Base-by-base conservation (phyloP, 2,113 vertebrate species). In the Morone chrysops region DNA sequence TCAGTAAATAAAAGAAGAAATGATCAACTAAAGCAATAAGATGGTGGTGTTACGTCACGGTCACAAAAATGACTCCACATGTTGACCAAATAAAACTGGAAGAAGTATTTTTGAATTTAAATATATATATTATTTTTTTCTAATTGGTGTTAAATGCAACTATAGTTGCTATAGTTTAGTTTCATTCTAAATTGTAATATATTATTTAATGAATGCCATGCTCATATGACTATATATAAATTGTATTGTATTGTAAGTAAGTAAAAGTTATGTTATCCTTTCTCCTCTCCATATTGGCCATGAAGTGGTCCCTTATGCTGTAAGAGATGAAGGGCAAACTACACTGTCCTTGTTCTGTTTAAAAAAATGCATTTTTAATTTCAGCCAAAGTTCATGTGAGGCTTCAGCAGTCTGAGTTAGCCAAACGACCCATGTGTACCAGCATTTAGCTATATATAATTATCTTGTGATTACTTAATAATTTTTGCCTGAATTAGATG, bases 381-480 rank as follows among this genome's bases (percentile, higher is more conserved):
- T 70, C 47, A 43, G 25, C 25, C 48, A 57, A 38, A 56, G 8
- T n/a, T n/a, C 65, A 75, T 62, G 31, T 16, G n/a, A 71, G 50
- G 25, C n/a, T 67, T 53, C 38, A 53, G 22, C n/a, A 12, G 20
- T 61, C 70, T 48, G 2, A 25, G 6, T 47, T 45, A 25, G 50
- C n/a, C n/a, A 78, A 73, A 72, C 0, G 0, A 57, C 18, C 20
- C 20, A 31, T 31, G 31, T 31, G 31, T 31, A 51, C 22, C 54
- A 47, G 66, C 20, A 54, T 69, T 60, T 31, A 45, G 73, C 36
- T 73, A 25, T 25, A 25, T 10, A 47, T 61, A 53, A 68, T 73
- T 8, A 68, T 61, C 70, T 53, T 60, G 9, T 69, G 43, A 41
- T 50, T 11, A 31, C 17, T 36, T n/a, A 63, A 31, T 62, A 75